Conservation (phyloP, 1,140 invertebrate genomes). For the Alviniconcha marisindica region DNA sequence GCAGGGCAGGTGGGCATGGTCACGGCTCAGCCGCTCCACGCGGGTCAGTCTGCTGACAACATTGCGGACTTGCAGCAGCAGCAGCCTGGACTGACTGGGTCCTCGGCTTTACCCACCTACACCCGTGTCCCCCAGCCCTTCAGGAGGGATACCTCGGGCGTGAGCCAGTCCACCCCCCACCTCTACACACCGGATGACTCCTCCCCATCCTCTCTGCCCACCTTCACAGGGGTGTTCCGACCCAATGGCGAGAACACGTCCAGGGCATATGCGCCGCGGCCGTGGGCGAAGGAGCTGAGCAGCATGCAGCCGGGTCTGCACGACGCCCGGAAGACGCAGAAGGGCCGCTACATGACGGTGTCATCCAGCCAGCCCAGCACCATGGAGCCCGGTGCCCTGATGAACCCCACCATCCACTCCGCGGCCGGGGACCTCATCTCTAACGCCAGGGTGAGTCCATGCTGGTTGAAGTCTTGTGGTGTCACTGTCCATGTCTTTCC, state of each 20-base stretch:
- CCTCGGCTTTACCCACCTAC: not conserved
- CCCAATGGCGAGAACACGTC: slow-evolving; percentile 20
- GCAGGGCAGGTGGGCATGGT: not conserved
- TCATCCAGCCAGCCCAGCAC: slow-evolving; percentile 81
- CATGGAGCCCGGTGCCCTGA: slow-evolving; percentile 57
- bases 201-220: not conserved
- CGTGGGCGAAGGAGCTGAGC: slow-evolving; percentile 45
- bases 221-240: not conserved
- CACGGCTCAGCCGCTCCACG: not conserved
- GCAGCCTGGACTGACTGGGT: not conserved
- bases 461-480: not conserved
- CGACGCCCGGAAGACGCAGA: slow-evolving; percentile 56
- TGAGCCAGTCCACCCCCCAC: not conserved
- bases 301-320: slow-evolving; percentile 45
- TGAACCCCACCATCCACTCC: slow-evolving; percentile 57
- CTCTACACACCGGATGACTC: not conserved
- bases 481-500: not conserved
- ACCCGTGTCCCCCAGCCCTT: slow-evolving; percentile 11
- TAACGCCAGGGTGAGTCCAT: slow-evolving; percentile 59
- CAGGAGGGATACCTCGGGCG: not conserved
- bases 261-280: slow-evolving; percentile 24
- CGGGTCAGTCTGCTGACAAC: slow-evolving; percentile 1
- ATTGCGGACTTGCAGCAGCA: not conserved
- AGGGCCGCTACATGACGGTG: slow-evolving; percentile 89
- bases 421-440: slow-evolving; percentile 67